phyloP scores from a whole-genome alignment of 1,140 invertebrate genomes.

The Drosophila virilis region DNA sequence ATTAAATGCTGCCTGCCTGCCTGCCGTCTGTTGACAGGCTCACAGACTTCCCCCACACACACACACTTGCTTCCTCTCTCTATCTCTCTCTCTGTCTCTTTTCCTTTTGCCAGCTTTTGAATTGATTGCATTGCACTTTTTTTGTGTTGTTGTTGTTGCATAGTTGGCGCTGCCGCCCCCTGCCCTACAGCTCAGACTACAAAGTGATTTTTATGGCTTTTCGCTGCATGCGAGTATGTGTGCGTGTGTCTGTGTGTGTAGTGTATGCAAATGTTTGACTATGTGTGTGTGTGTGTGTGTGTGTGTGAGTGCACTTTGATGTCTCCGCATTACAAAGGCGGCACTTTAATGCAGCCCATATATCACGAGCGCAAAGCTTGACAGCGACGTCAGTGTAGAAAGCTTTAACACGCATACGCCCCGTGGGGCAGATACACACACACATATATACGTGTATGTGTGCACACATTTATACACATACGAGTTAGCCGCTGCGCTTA shows the following conservation, averaged over 20 bases:
- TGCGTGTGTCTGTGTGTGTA: constrained; percentile 27
- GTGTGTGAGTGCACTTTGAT: constrained; percentile 69
- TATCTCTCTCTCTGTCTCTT: constrained; percentile 6
- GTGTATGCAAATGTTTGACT: constrained; percentile 66
- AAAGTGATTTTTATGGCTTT: constrained; percentile 82
- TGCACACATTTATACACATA: not conserved
- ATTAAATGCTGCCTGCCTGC: constrained; percentile 74
- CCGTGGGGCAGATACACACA: constrained; percentile 42
- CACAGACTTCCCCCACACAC: not conserved
- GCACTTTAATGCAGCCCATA: constrained; percentile 72
- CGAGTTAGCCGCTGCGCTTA: constrained; percentile 19
- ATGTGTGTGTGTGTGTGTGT: constrained; percentile 26
- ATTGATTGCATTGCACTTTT: constrained; percentile 77
- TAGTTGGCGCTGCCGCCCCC: constrained; percentile 59
- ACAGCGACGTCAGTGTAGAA: constrained; percentile 55
- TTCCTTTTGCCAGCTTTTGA: constrained; percentile 50
- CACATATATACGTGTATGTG: not conserved
- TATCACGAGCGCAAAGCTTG: constrained; percentile 71
- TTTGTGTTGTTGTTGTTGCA: constrained; percentile 55
- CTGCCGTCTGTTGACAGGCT: constrained; percentile 30
- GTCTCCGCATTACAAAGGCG: constrained; percentile 73
- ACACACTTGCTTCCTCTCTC: not conserved
- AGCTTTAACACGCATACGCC: constrained; percentile 77
- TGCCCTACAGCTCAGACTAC: constrained; percentile 41
- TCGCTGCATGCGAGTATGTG: constrained; percentile 21